These are phyloP conservation scores for Epinephelus awoara DNA, from an alignment of 2,797 vertebrate genomes.

Conservation along the genomic window DNA sequence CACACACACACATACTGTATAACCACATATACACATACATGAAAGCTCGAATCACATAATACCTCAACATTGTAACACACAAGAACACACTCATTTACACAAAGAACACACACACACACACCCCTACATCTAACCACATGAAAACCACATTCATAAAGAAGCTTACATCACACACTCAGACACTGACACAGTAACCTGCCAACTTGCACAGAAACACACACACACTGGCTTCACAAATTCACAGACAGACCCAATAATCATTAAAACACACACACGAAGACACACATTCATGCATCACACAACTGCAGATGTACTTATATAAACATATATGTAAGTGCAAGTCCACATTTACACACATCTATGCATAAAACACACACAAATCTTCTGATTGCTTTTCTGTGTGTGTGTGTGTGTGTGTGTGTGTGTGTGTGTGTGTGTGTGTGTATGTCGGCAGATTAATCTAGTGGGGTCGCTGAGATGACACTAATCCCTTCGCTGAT, in stretches of 20 bases:
- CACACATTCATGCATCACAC: background rate
- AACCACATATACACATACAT: conserved; percentile 36
- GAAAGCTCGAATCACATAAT: conserved; percentile 13
- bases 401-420: conserved; percentile 23
- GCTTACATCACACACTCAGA: conserved; percentile 41
- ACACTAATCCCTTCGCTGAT: conserved; percentile 87
- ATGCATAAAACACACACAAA: conserved; percentile 13
- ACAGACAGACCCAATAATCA: conserved; percentile 13
- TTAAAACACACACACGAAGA: background rate
- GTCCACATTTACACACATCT: conserved; percentile 23
- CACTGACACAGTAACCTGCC: conserved; percentile 39
- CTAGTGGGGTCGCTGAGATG: conserved; percentile 81
- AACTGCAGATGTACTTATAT: background rate
- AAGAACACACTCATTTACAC: background rate
- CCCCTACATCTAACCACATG: conserved; percentile 2
- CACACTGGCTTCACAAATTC: background rate
- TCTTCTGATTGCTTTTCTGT: conserved; percentile 28
- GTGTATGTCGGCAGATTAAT: conserved; percentile 78
- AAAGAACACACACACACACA: conserved; percentile 12
- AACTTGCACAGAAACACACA: conserved; percentile 7
- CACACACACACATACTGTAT: background rate
- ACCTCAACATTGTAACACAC: background rate
- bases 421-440: conserved; percentile 36
- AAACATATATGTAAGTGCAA: conserved; percentile 24
- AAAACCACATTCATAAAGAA: conserved; percentile 11